Percentiles rank a stretch among this genome's conserved stretches.
Conservation (phyloP, 2,113 vertebrate genomes). For the Rhabdomys dilectus region DNA sequence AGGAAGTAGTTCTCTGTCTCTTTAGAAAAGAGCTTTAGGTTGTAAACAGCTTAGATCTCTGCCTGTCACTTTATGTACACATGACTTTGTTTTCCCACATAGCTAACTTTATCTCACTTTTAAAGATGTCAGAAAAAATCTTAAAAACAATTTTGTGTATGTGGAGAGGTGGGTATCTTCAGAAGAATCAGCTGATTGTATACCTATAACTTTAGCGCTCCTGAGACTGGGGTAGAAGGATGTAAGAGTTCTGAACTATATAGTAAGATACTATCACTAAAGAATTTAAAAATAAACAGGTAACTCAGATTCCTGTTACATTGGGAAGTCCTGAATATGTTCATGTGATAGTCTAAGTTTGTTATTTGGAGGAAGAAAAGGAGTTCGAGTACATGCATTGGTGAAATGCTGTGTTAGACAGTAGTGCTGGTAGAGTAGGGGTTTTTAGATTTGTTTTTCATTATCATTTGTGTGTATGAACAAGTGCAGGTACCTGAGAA, state of each 20-base stretch:
- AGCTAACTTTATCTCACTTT: constrained; percentile 17
- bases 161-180: not conserved
- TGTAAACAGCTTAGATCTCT: not conserved
- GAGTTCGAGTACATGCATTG: not conserved
- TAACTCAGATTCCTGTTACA: constrained; percentile 43
- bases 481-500: not conserved
- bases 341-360: not conserved
- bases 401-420: not conserved
- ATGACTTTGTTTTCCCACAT: constrained; percentile 39
- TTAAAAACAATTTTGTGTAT: not conserved
- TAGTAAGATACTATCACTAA: not conserved
- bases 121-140: constrained; percentile 24
- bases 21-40: not conserved
- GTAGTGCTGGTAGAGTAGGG: not conserved
- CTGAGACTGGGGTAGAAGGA: not conserved
- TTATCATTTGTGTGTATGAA: not conserved
- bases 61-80: not conserved
- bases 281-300: not conserved
- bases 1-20: not conserved
- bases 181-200: not conserved
- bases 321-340: not conserved
- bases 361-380: not conserved
- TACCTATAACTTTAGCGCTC: not conserved
- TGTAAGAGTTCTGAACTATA: not conserved
- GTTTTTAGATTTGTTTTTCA: not conserved